Conservation (phyloP, 2,888 invertebrate genomes). For the Parnassius glacialis region DNA sequence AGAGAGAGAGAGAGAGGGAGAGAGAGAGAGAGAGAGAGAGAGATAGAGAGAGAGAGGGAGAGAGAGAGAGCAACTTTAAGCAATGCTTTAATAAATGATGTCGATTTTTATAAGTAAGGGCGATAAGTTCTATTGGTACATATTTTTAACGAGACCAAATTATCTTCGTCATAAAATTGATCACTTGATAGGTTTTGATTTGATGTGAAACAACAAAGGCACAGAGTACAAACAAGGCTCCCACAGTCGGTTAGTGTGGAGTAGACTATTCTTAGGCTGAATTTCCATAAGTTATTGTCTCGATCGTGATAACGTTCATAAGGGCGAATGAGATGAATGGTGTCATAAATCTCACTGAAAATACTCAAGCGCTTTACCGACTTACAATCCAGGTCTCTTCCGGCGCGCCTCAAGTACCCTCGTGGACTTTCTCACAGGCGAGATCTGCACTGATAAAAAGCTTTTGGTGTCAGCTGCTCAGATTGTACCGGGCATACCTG, state of each 20-base stretch:
- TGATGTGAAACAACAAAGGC: background rate
- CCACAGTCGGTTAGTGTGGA: slow-evolving; percentile 11
- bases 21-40: too few species aligned
- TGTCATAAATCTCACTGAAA: slow-evolving; percentile 26
- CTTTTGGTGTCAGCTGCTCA: slow-evolving; percentile 75
- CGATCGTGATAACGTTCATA: slow-evolving; percentile 22
- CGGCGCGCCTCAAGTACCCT: slow-evolving; percentile 41
- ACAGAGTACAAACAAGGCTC: background rate
- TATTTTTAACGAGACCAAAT: too few species aligned
- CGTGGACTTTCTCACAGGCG: slow-evolving; percentile 72
- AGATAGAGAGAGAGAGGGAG: too few species aligned
- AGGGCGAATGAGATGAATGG: slow-evolving; percentile 26
- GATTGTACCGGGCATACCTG: slow-evolving; percentile 70
- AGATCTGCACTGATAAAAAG: slow-evolving; percentile 76
- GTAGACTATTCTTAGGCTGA: slow-evolving; percentile 10
- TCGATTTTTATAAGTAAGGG: too few species aligned
- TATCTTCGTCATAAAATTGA: too few species aligned
- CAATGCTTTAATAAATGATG: too few species aligned
- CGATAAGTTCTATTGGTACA: too few species aligned
- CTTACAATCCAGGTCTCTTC: slow-evolving; percentile 24
- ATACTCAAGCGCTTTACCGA: slow-evolving; percentile 14
- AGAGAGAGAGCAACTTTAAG: too few species aligned
- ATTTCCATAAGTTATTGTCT: slow-evolving; percentile 22
- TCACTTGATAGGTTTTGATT: too few species aligned
- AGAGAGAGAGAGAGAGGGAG: too few species aligned